Evolutionary conservation across 2,797 vertebrate species (phyloP).

Genomic region (Neosilurus hyrtlii): DNA sequence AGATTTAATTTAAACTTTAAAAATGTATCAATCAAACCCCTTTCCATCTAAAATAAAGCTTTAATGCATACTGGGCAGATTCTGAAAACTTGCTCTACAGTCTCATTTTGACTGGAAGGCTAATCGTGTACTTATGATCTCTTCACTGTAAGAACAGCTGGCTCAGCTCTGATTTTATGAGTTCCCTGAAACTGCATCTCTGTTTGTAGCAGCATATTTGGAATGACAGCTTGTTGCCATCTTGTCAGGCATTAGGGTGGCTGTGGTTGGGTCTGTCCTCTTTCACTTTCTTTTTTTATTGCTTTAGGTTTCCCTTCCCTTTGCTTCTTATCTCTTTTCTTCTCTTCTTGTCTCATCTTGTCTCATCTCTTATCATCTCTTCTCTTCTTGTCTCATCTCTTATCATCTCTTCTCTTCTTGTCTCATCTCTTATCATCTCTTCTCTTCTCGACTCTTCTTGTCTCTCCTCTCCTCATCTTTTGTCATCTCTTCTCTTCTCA

Average conservation of each 20-base stretch:
- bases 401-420: no score
- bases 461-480: no score
- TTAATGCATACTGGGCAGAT: background rate
- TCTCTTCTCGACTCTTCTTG: no score
- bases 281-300: slow-evolving; percentile 24
- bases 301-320: background rate
- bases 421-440: no score
- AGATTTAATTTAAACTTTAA: background rate
- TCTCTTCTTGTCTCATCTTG: no score
- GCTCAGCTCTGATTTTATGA: slow-evolving; percentile 8
- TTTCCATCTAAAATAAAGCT: background rate
- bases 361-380: no score
- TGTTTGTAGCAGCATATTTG: slow-evolving; percentile 15
- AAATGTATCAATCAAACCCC: background rate
- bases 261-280: slow-evolving; percentile 20
- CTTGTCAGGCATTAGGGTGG: slow-evolving; percentile 22
- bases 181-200: slow-evolving; percentile 9
- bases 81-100: background rate
- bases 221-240: slow-evolving; percentile 9
- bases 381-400: no score
- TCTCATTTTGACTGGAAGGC: background rate
- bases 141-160: background rate
- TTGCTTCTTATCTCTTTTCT: background rate
- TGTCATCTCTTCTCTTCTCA: no score
- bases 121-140: background rate